A percentile compares a stretch with the other conserved stretches of the same genome.
Conservation (phyloP, 2,888 invertebrate species). For the Eupelmus urozonus region DNA sequence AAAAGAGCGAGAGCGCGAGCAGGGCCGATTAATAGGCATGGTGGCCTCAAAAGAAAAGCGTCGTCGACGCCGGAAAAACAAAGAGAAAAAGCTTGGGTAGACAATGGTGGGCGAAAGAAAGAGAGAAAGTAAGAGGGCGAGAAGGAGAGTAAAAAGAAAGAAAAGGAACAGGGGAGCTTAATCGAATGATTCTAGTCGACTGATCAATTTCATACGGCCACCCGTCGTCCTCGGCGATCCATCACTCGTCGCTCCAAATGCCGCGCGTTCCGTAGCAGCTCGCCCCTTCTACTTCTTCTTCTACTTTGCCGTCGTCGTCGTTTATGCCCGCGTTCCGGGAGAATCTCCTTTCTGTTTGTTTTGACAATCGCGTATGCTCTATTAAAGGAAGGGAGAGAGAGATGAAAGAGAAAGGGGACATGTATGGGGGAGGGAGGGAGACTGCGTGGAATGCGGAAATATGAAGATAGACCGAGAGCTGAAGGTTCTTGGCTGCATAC, state of each 20-base stretch:
- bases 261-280: neutral
- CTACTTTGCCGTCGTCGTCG: slow-evolving; percentile 13
- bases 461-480: no score
- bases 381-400: slow-evolving; percentile 1
- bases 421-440: no score
- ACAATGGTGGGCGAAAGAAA: slow-evolving; percentile 8
- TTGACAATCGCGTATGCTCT: slow-evolving; percentile 35
- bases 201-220: slow-evolving; percentile 70
- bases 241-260: slow-evolving; percentile 61
- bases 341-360: slow-evolving; percentile 47
- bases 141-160: slow-evolving; percentile 49
- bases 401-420: no score
- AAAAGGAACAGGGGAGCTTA: slow-evolving; percentile 57
- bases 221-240: slow-evolving; percentile 63
- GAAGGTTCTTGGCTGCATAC: neutral
- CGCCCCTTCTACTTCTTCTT: neutral
- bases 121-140: neutral
- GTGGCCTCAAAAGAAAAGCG: neutral
- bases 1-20: neutral
- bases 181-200: slow-evolving; percentile 69
- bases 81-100: neutral
- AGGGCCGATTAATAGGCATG: slow-evolving; percentile 34
- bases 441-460: no score
- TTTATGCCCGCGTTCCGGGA: neutral
- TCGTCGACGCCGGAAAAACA: slow-evolving; percentile 5